These are phyloP conservation scores for Crax fasciolata DNA, from an alignment of 2,797 vertebrate species.

Conservation along the genomic window DNA sequence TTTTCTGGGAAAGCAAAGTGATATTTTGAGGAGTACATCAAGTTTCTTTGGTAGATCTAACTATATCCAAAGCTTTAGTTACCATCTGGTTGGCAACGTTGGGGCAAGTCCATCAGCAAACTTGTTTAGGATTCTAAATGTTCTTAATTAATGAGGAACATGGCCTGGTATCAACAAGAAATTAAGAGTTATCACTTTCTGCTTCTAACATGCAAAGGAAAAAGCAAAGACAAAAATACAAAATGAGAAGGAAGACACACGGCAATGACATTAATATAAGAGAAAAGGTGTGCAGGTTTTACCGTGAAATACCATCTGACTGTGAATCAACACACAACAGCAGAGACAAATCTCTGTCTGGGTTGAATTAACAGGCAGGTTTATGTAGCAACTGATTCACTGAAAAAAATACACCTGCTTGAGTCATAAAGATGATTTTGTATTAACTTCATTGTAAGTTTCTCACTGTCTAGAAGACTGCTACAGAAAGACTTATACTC, in stretches of 20 bases:
- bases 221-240: not conserved
- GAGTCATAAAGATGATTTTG: not conserved
- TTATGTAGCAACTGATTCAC: not conserved
- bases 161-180: not conserved
- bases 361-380: not conserved
- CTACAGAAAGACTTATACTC: not conserved
- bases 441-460: not conserved
- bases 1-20: not conserved
- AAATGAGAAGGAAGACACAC: not conserved
- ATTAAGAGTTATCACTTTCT: not conserved
- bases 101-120: not conserved
- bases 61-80: not conserved
- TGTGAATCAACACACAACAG: not conserved
- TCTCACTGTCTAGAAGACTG: not conserved
- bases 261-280: not conserved
- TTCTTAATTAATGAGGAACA: not conserved
- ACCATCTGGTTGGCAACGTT: not conserved
- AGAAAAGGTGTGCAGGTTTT: not conserved
- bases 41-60: not conserved
- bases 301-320: not conserved
- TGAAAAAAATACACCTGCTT: not conserved
- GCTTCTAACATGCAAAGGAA: not conserved
- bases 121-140: not conserved
- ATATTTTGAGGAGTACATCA: not conserved
- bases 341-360: not conserved